Evolutionary conservation across 2,888 invertebrate genomes (phyloP), one percentile per base, ranked within the genome.

Genomic region (Anoplius nigerrimus): DNA sequence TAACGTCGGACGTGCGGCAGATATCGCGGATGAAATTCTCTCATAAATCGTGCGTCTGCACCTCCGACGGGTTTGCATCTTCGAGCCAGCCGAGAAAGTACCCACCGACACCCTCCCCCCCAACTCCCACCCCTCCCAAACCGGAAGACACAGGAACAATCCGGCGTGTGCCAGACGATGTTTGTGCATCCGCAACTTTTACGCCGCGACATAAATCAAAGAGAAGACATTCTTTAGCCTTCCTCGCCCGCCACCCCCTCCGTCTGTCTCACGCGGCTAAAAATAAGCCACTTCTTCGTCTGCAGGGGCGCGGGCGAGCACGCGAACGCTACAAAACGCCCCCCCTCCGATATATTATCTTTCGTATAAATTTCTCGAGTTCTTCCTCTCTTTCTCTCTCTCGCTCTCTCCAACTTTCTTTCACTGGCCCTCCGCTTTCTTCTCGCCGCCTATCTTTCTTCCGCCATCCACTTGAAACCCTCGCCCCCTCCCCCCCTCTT

Each of bases 281-380:
- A 81, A 83, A 83, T 83, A 81, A 80, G 75, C 76, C 82, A 78
- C 75, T 79, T 75, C 74, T 34, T 13, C 71, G 68, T 74, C 72
- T 69, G 71, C 71, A 58, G 61, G 62, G 62, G 48, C 71, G 60
- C 61, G 62, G 62, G 48, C 63, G 70, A 72, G 61, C 71, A 34
- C 46, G 48, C 65, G 69, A 73, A 57, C 72, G 34, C 56, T 52
- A 65, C 71, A 67, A 72, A 77, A 78, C 69, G 65, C 57, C 69
- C 65, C 48, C 16, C 67, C 53, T 68, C 53, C 79, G 77, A 81
- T 82, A 72, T 73, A 82, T 82, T 82, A 79, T 76, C 72, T 69
- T 66, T 56, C 76, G 76, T 80, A 82, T 82, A 82, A 82, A 82
- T 82, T 80, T 64, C 54, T 66, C 45, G 58, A 45, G 56, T 72